A percentile compares a stretch with the other conserved stretches of the same genome.
These are phyloP conservation scores for Hafferia zeledoni DNA, from an alignment of 2,797 vertebrate genomes.

Conservation along the genomic window DNA sequence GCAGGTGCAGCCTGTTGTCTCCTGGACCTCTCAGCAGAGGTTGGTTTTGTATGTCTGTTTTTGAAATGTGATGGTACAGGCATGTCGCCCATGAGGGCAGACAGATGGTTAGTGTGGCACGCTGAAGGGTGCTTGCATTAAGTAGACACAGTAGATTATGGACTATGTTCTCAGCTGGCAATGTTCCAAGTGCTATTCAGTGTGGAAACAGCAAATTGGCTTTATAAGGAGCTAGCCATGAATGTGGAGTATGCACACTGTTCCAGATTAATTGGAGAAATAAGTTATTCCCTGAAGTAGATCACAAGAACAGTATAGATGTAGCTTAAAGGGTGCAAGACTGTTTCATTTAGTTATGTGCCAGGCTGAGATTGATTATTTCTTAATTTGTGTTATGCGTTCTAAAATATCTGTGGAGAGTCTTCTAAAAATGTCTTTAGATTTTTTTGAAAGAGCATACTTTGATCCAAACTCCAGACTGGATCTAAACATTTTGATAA, in stretches of 20 bases:
- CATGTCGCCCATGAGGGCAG: neutral
- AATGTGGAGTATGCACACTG: neutral
- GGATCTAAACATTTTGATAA: neutral
- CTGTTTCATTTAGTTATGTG: neutral
- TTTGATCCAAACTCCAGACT: neutral
- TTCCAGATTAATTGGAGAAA: neutral
- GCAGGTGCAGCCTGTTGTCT: neutral
- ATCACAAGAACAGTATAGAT: neutral
- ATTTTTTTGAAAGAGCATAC: neutral
- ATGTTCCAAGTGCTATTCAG: neutral
- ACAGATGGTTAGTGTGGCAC: neutral
- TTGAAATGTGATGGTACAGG: neutral
- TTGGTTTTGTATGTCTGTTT: neutral
- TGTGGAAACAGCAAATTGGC: neutral
- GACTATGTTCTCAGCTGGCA: rapidly evolving
- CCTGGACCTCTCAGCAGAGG: neutral
- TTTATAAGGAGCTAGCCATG: neutral
- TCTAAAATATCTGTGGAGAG: neutral
- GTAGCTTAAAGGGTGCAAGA: neutral
- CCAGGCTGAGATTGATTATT: neutral
- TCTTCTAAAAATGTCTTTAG: neutral
- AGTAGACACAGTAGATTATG: neutral
- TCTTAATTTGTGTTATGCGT: neutral
- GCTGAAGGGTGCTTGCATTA: neutral
- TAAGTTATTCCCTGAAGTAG: neutral